phyloP scores from a whole-genome alignment of 2,113 vertebrate genomes.

The Girardinichthys multiradiatus region DNA sequence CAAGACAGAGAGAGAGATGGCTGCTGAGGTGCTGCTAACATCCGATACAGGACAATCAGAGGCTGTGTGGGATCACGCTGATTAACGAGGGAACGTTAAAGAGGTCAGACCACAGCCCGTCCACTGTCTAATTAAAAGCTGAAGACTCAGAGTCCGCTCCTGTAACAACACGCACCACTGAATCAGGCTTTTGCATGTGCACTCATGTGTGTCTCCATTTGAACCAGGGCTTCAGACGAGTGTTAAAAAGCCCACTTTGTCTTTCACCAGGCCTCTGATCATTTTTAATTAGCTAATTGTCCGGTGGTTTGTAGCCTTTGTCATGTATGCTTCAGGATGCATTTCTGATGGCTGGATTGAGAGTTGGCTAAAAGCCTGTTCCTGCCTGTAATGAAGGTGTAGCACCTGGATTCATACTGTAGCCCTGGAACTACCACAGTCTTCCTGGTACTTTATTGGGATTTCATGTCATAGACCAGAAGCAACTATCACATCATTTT shows the following conservation, averaged over 20 bases:
- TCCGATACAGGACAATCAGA: conserved; percentile 27
- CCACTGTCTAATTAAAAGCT: conserved; percentile 65
- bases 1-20: conserved; percentile 44
- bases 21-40: conserved; percentile 18
- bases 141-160: conserved; percentile 42
- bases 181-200: conserved; percentile 16
- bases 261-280: conserved; percentile 55
- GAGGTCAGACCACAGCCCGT: conserved; percentile 64
- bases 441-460: background rate
- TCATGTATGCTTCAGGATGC: conserved; percentile 36
- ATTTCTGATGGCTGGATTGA: conserved; percentile 44
- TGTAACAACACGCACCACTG: conserved; percentile 15
- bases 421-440: background rate
- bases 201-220: conserved; percentile 38
- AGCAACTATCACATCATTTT: background rate
- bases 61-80: conserved; percentile 58
- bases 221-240: conserved; percentile 51
- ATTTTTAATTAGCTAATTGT: conserved; percentile 63
- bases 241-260: conserved; percentile 56
- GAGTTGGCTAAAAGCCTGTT: conserved; percentile 38
- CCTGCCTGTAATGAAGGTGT: conserved; percentile 21
- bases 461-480: background rate
- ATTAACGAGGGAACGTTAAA: conserved; percentile 63
- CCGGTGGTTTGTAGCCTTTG: conserved; percentile 41
- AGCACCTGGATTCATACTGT: conserved; percentile 57